These are phyloP conservation scores for Seriola rivoliana DNA, from an alignment of 2,113 vertebrate genomes.

Conservation along the genomic window DNA sequence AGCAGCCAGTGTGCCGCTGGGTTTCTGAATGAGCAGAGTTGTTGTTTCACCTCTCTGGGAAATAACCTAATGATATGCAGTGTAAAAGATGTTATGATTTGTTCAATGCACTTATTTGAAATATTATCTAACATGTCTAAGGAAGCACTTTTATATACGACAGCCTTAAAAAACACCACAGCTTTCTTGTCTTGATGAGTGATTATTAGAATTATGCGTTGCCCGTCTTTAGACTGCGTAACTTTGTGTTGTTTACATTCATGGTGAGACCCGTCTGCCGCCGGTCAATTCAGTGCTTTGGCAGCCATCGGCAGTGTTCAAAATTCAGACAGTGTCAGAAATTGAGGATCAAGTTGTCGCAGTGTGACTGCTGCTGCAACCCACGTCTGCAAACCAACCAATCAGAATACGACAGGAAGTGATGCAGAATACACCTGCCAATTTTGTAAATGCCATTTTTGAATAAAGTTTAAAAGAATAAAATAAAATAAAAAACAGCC, in stretches of 20 bases:
- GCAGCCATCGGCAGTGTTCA: neutral
- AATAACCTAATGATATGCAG: conserved; percentile 7
- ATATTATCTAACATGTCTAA: neutral
- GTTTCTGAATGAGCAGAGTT: conserved; percentile 33
- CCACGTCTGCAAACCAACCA: neutral
- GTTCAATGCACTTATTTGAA: neutral
- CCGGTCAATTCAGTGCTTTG: neutral
- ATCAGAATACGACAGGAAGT: neutral
- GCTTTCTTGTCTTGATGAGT: neutral
- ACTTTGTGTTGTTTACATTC: neutral
- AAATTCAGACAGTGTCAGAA: neutral
- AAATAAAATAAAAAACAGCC: too few species aligned
- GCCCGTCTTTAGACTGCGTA: neutral
- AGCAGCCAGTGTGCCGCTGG: neutral
- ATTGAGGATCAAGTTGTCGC: neutral
- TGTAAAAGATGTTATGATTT: conserved; percentile 20
- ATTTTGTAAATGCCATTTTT: neutral
- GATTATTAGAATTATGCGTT: neutral
- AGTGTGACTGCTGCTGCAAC: neutral
- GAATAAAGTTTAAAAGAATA: too few species aligned
- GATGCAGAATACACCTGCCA: neutral
- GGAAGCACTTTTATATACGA: neutral
- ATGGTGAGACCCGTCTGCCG: too few species aligned
- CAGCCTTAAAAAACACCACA: neutral
- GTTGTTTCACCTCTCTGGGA: conserved; percentile 1